phyloP scores from a whole-genome alignment of 2,113 vertebrate genomes.

The Microcebus tavaratra region DNA sequence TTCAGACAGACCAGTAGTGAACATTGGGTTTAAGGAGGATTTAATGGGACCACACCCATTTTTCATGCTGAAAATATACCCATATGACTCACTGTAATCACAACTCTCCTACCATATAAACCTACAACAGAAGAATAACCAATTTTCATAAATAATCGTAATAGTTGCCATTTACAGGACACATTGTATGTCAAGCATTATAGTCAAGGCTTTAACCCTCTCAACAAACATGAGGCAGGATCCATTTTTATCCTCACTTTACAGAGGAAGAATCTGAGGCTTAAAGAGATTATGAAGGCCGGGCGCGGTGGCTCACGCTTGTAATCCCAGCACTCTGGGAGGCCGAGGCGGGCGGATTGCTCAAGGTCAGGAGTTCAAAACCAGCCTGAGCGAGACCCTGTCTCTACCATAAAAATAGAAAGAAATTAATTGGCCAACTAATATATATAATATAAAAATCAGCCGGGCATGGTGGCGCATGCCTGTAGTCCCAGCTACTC shows the following conservation, averaged over 20 bases:
- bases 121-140: not conserved
- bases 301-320: no score
- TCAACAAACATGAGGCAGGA: not conserved
- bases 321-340: no score
- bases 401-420: no score
- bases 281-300: not conserved
- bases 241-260: not conserved
- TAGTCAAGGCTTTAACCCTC: conserved; percentile 20
- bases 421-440: no score
- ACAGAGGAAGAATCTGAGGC: conserved; percentile 7
- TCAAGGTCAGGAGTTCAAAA: no score
- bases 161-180: not conserved
- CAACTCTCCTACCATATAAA: not conserved
- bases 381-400: no score
- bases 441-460: no score
- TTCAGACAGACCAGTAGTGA: not conserved
- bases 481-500: no score
- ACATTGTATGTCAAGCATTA: not conserved
- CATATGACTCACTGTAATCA: not conserved
- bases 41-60: not conserved
- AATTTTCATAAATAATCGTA: conserved; percentile 17
- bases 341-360: no score
- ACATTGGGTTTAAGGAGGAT: not conserved
- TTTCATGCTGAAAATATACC: not conserved
- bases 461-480: no score